These are phyloP conservation scores for Scaeva pyrastri DNA, from an alignment of 2,888 invertebrate species.

Conservation along the genomic window DNA sequence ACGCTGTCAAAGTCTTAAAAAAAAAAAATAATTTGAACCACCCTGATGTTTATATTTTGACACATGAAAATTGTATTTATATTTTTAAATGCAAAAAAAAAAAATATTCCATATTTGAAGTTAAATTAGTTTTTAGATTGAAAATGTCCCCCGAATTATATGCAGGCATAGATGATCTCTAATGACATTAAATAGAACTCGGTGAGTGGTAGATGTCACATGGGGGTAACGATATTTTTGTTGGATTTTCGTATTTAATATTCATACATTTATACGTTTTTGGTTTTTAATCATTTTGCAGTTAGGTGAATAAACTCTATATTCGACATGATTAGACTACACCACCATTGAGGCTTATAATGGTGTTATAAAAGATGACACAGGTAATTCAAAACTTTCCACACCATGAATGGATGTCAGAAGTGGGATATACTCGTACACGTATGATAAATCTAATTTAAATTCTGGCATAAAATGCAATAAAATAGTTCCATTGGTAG, in stretches of 20 bases:
- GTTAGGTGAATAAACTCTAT: background rate
- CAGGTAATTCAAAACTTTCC: constrained; percentile 6
- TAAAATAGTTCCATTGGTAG: background rate
- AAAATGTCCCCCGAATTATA: constrained; percentile 7
- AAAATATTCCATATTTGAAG: constrained; percentile 7
- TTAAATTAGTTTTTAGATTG: constrained; percentile 32
- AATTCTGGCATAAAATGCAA: background rate
- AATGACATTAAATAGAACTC: constrained; percentile 8
- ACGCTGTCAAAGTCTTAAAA: too few species aligned
- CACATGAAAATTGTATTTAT: background rate
- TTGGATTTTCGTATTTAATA: constrained; percentile 38
- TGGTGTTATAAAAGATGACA: background rate
- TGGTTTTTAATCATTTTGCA: constrained; percentile 38
- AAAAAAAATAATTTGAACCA: too few species aligned
- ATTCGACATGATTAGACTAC: too few species aligned
- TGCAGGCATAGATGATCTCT: constrained; percentile 20
- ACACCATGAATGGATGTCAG: too few species aligned
- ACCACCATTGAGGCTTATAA: background rate
- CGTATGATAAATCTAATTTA: background rate
- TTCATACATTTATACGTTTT: constrained; percentile 47
- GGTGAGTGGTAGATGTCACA: background rate
- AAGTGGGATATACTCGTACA: background rate
- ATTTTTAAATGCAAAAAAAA: background rate
- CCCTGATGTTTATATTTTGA: background rate
- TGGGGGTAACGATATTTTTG: background rate